Evolutionary conservation across 2,888 invertebrate genomes (phyloP), one percentile per base, ranked within the genome.

Genomic region (Gastrophysa polygoni): DNA sequence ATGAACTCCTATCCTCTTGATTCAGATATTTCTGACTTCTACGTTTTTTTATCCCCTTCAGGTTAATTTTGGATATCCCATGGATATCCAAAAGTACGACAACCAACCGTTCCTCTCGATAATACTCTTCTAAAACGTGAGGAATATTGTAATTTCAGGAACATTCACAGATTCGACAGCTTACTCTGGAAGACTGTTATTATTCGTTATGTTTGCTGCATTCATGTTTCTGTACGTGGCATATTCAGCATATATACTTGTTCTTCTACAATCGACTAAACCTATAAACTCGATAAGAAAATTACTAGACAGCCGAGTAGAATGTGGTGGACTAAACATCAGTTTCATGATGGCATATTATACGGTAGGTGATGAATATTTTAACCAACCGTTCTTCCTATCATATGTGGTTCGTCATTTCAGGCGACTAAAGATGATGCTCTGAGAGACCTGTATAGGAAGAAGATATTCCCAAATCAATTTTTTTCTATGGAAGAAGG

Each of bases 201-300:
- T 82, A 6, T 69, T 85, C 43, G 75, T 82, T 67, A 73, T 83
- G 14, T 77, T 83, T 21, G 66, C 83, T 1, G 77, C 82, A 0
- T 78, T 81, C 11, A 75, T 85, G 61, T 84, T 83, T 64, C 71
- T 85, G 7, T 84, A 83, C 67, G 82, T 83, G 0, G 81, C 84
- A 0, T 85, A 83, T 68, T 82, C 84, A 1, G 84, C 84, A 2
- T 83, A 83, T 67, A 84, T 85, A 56, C 82, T 85, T 10, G 83
- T 83, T 3, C 74, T 85, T n/a, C 75, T 85, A 10, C 83, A 83
- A 68, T 82, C 84, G 0, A 81, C 83, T 1, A 74, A 77, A 1
- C 78, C 81, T 7, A 81, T 85, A 47, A 78, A 75, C 28, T 80
- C 80, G 1, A 56, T 80, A 1, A 50, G 72, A 1, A 81, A 83